Evolutionary conservation across 2,113 vertebrate genomes (phyloP), one percentile per base, ranked within the genome.

Genomic region (Hyla sarda): DNA sequence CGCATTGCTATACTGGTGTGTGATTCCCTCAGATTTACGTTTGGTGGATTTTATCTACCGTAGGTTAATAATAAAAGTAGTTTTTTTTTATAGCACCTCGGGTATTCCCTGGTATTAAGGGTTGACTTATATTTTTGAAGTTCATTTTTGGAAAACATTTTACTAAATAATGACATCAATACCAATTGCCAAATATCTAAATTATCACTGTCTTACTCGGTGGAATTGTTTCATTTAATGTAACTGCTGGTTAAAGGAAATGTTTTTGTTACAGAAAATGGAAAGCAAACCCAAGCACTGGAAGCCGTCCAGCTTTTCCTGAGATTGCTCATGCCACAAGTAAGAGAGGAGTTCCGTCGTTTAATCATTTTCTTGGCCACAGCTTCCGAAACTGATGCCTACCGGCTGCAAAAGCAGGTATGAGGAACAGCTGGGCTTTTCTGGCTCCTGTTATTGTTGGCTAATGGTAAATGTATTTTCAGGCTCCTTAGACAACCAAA

Each of bases 371-470:
- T 97, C 86, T 92, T 96, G 92, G 87, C 88, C 5, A 73, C 89
- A 50, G 94, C 93, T 0, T 93, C 94, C 0, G 84, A 91, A 32
- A 80, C 91, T 0, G 89, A 92, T 7, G 88, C 92, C 88, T 96
- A 92, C 77, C 93, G 87, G 65, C 90, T 97, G 45, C 96, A 96
- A 83, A 96, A 95, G 90, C 93, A 95, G 91, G 96, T 96, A 90
- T 73, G 75, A 2, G 10, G 52, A 84, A 50, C 32, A 60, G 41
- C 12, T 9, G 32, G 19, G 34, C 32, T 32, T 67, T n/a, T 1
- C 28, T 3, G 1, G 56, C 23, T 60, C 23, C 23, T 60, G 23
- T 14, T 60, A 60, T 9, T n/a, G 21, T 60, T 56, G 21, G 54
- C 21, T 60, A n/a, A n/a, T 60, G 54, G 6, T 8, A 60, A 21